Evolutionary conservation across 2,113 vertebrate genomes (phyloP).

Genomic region (Mustela nigripes): DNA sequence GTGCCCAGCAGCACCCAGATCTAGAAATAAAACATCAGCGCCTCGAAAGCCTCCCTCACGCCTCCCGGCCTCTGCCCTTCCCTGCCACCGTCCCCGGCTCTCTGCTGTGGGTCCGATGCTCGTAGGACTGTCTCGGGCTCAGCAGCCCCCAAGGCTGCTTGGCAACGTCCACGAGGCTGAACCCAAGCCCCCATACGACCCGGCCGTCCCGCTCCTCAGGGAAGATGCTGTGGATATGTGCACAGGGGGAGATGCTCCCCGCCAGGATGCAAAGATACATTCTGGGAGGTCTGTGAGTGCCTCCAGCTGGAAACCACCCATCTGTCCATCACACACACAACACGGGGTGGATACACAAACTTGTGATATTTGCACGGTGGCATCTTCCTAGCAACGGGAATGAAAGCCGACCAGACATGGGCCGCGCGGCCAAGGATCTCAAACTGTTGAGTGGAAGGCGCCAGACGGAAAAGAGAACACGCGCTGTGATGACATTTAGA

Average conservation of each 20-base stretch:
- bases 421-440: rapidly evolving
- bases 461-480: background rate
- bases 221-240: rapidly evolving
- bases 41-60: background rate
- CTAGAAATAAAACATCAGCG: background rate
- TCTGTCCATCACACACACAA: background rate
- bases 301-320: background rate
- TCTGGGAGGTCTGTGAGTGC: background rate
- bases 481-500: background rate
- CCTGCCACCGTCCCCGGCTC: rapidly evolving
- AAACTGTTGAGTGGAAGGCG: background rate
- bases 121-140: rapidly evolving
- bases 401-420: rapidly evolving
- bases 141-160: rapidly evolving
- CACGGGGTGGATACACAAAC: background rate
- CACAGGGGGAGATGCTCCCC: background rate
- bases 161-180: rapidly evolving
- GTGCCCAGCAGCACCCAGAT: background rate
- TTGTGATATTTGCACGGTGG: background rate
- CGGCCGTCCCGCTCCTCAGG: rapidly evolving
- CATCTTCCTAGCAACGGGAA: background rate
- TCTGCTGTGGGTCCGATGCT: rapidly evolving
- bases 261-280: background rate
- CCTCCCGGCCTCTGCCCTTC: background rate
- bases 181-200: rapidly evolving